Evolutionary conservation across 2,888 invertebrate genomes (phyloP).

Genomic region (Pelosia muscerda): DNA sequence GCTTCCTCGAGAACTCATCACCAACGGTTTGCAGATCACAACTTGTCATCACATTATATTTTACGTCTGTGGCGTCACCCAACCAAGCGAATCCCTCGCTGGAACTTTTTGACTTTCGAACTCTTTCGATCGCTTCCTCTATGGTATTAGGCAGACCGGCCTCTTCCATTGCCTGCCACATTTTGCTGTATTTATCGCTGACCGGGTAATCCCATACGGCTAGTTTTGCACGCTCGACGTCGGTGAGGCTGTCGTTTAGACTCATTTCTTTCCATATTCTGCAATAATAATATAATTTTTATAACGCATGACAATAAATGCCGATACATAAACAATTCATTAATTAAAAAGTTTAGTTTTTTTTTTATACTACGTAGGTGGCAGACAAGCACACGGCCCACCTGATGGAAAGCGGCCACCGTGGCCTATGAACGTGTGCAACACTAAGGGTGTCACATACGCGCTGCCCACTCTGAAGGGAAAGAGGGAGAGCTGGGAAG

Average conservation of each 20-base stretch:
- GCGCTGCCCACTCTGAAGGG: too few relatives aligned
- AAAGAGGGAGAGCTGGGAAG: too few relatives aligned
- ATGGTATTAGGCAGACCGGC: conserved; percentile 93
- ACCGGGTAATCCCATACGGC: conserved; percentile 99
- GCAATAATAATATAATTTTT: conserved; percentile 32
- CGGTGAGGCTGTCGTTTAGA: conserved; percentile 95
- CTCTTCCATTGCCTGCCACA: conserved; percentile 98
- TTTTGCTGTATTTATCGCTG: conserved; percentile 99
- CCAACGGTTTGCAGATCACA: conserved; percentile 97
- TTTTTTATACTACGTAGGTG: too few relatives aligned
- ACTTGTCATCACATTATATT: conserved; percentile 90
- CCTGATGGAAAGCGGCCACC: too few relatives aligned
- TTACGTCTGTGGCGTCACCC: conserved; percentile 97
- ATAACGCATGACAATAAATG: too few relatives aligned
- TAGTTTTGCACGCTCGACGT: conserved; percentile 95
- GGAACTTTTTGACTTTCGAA: conserved; percentile 88
- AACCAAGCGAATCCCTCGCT: conserved; percentile 95
- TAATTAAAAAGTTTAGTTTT: too few relatives aligned
- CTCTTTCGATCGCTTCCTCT: conserved; percentile 92
- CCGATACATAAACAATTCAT: too few relatives aligned
- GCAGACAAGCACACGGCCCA: too few relatives aligned
- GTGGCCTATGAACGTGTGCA: too few relatives aligned
- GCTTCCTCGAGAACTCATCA: conserved; percentile 98
- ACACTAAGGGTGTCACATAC: too few relatives aligned
- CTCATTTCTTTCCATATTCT: conserved; percentile 99